Base-by-base conservation (phyloP, 1,140 invertebrate species). In the Drosophila virilis region DNA sequence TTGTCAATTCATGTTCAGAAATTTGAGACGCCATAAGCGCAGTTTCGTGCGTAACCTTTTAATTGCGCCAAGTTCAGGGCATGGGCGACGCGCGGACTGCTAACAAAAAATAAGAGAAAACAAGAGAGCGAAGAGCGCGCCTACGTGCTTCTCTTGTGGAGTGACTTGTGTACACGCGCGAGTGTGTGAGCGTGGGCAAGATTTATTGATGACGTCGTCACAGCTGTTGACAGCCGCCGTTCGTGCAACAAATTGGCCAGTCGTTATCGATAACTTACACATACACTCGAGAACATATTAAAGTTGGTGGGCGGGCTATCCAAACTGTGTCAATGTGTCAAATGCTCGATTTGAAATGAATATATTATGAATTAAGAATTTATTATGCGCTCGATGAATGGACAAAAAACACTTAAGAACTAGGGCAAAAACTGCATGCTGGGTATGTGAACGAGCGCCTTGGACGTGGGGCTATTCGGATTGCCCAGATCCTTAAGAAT, bases 351-450 rank as follows among this genome's bases (percentile, higher is more conserved):
- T 66, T 35, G 38, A 68, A 28, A 22, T 43, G 50, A 77, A 58
- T 70, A 62, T 12, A 48, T 74, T 64, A 62, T 45, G 55, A 64
- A 38, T 68, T 59, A 17, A 35, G 40, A 71, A 65, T 75, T 75
- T 75, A 75, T 75, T 71, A 71, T 13, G 46, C 13, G 38, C 9
- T 59, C 38, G 50, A 61, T 74, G 33, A 35, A 62, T 62, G 57
- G 43, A 50, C 46, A 55, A 33, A 55, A 35, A 37, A 65, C 37
- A 64, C 58, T 74, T 70, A 70, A 38, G 9, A 69, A 55, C 77
- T 78, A 92, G 35, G 88, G 91, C 76, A 91, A 77, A 77, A 92
- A 92, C 64, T 89, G 80, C 88, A 92, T 79, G 46, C 82, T 84
- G 17, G 91, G 91, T 69, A 92, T 90, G 59, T 76, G 78, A 13